Evolutionary conservation across 1,140 invertebrate genomes (phyloP), one percentile per base, ranked within the genome.

Genomic region (Oncopodura yosiiana): DNA sequence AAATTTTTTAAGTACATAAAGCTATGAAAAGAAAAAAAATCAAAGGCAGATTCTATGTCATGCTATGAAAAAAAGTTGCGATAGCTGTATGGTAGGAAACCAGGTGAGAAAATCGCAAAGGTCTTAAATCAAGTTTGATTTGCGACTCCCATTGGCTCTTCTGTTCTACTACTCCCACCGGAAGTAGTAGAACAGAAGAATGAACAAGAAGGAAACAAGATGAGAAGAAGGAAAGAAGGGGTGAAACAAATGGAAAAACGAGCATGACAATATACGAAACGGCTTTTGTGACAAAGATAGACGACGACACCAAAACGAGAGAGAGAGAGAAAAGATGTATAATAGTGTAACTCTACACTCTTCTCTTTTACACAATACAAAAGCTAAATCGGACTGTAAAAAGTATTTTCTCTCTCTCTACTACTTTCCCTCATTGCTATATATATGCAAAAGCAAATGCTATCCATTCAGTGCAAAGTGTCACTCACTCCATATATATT

Each of bases 111-210:
- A 58, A 54, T 60, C 46, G 48, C 53, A 55, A 53, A 55, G 53
- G 53, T 56, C 58, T 43, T 60, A 56, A 60, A 60, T 60, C 58
- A 60, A 56, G 58, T 60, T 60, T 60, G 58, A 60, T 60, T 60
- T 60, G 58, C 58, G 58, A 53, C 32, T 55, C 58, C 58, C 58
- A 36, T 21, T n/a, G n/a, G n/a, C n/a, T n/a, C n/a, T n/a, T n/a
- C n/a, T n/a, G n/a, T n/a, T n/a, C n/a, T n/a, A n/a, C n/a, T n/a
- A n/a, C n/a, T n/a, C n/a, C n/a, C n/a, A n/a, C n/a, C n/a, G n/a
- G n/a, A n/a, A n/a, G n/a, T n/a, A n/a, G n/a, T n/a, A n/a, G n/a
- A n/a, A n/a, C n/a, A n/a, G n/a, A n/a, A n/a, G n/a, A n/a, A n/a
- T n/a, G n/a, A n/a, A n/a, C n/a, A n/a, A n/a, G n/a, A n/a, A n/a